These are phyloP conservation scores for Polydesmus complanatus DNA, from an alignment of 2,888 invertebrate species.

Conservation along the genomic window DNA sequence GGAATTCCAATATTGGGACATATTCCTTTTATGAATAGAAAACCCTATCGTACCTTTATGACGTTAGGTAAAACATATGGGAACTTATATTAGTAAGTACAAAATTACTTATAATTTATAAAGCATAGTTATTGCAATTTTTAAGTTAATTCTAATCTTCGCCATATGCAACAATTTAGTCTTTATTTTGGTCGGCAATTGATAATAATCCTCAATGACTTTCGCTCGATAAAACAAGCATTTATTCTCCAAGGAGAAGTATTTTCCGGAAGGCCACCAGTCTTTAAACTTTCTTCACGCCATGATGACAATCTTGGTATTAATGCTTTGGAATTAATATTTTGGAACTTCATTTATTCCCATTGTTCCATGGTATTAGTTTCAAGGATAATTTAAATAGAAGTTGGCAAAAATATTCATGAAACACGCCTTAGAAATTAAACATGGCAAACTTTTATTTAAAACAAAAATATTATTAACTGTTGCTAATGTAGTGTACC, in stretches of 20 bases:
- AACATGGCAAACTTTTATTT: too few species aligned
- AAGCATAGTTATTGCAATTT: too few species aligned
- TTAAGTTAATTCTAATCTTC: too few species aligned
- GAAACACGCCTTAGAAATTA: too few species aligned
- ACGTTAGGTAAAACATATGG: not conserved
- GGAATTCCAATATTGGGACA: not conserved
- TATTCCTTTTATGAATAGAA: not conserved
- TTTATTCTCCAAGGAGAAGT: not conserved
- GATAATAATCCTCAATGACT: not conserved
- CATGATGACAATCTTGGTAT: not conserved
- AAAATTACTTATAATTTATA: not conserved
- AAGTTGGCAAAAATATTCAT: too few species aligned
- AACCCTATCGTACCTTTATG: not conserved
- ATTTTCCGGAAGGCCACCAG: not conserved
- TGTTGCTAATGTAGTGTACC: too few species aligned
- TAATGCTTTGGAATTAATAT: not conserved
- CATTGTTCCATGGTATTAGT: too few species aligned
- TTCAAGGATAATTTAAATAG: too few species aligned
- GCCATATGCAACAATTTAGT: not conserved
- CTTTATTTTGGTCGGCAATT: not conserved
- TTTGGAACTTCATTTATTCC: too few species aligned
- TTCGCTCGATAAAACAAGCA: not conserved
- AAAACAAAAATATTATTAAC: too few species aligned
- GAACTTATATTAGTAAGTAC: not conserved
- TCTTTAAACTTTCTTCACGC: not conserved